phyloP scores from a whole-genome alignment of 2,888 invertebrate species.

The Mimachlamys varia region DNA sequence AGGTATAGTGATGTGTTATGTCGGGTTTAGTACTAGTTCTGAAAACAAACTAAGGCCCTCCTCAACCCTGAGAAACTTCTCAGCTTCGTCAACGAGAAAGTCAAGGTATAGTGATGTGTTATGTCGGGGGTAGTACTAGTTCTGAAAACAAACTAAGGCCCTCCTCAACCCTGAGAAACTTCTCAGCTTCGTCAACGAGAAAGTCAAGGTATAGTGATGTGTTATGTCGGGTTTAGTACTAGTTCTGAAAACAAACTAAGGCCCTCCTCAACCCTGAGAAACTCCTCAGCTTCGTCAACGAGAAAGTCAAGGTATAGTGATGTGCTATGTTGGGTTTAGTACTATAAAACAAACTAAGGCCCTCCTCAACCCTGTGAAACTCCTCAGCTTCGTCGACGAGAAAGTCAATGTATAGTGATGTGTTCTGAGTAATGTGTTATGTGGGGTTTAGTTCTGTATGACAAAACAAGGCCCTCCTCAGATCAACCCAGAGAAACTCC shows the following conservation, averaged over 20 bases:
- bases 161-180: conserved; percentile 80
- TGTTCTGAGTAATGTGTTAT: no score
- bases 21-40: no score
- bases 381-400: conserved; percentile 79
- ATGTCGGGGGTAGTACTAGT: no score
- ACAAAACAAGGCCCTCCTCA: no score
- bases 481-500: no score
- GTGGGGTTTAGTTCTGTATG: no score
- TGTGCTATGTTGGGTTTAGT: no score
- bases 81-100: no score
- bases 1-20: conserved; percentile 65
- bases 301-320: conserved; percentile 79
- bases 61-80: no score
- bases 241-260: conserved; percentile 77
- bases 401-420: conserved; percentile 78
- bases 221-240: no score
- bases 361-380: conserved; percentile 79
- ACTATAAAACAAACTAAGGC: conserved; percentile 79
- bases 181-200: conserved; percentile 79
- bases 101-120: no score
- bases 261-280: conserved; percentile 80
- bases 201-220: conserved; percentile 76
- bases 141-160: conserved; percentile 81
- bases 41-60: no score
- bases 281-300: conserved; percentile 78